Evolutionary conservation across 2,113 vertebrate species (phyloP).

Genomic region (Puffinus mauretanicus): DNA sequence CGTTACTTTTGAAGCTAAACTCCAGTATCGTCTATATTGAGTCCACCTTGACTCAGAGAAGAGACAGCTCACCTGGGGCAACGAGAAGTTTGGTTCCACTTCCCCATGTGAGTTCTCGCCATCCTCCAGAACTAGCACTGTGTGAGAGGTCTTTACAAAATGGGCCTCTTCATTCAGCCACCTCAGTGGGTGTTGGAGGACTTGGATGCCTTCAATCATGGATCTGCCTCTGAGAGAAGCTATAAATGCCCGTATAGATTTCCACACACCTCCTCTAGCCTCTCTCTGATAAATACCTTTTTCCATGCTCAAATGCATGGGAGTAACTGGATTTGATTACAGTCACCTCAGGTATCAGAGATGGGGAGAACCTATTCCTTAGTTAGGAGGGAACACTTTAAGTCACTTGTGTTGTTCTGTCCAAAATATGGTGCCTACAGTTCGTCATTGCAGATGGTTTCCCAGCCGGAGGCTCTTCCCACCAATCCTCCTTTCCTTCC

Average conservation of each 20-base stretch:
- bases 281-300: not conserved
- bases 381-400: too few relatives aligned
- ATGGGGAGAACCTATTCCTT: too few relatives aligned
- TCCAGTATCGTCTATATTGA: fast-evolving
- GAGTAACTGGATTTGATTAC: too few relatives aligned
- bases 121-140: not conserved
- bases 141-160: slow-evolving; percentile 60
- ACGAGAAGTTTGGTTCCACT: slow-evolving; percentile 56
- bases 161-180: not conserved
- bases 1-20: not conserved
- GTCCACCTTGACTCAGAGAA: not conserved
- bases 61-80: slow-evolving; percentile 44
- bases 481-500: not conserved
- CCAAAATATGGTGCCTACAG: not conserved
- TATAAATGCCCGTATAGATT: not conserved
- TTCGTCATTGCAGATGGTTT: not conserved
- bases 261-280: not conserved
- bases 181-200: not conserved
- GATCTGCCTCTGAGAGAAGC: not conserved
- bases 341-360: not conserved
- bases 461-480: not conserved
- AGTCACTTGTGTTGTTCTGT: not conserved
- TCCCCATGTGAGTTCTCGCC: slow-evolving; percentile 27
- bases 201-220: not conserved
- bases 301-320: fast-evolving